Percentiles rank a stretch among this genome's conserved stretches.
phyloP scores from a whole-genome alignment of 2,797 vertebrate genomes.

The Oreortyx pictus region DNA sequence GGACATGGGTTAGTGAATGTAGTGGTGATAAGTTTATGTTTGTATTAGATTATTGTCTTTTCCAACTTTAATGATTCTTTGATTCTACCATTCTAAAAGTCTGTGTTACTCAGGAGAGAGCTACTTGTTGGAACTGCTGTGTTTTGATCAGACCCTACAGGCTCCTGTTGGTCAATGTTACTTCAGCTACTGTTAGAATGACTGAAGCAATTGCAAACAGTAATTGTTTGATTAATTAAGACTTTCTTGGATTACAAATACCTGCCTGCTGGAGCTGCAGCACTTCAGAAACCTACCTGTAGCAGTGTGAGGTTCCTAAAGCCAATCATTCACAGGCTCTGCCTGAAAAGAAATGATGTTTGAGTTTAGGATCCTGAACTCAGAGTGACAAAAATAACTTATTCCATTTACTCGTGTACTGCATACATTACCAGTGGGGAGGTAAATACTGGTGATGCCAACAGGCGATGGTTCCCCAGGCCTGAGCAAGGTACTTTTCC shows the following conservation, averaged over 20 bases:
- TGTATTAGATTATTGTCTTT: no score
- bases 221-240: background rate
- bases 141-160: background rate
- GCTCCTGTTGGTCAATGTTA: background rate
- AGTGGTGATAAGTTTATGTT: no score
- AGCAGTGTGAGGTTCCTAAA: background rate
- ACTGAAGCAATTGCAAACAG: background rate
- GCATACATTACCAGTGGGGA: background rate
- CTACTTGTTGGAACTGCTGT: background rate
- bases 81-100: background rate
- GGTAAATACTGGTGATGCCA: background rate
- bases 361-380: background rate
- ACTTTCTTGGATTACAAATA: background rate
- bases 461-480: background rate
- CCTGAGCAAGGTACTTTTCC: background rate
- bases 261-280: background rate
- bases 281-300: background rate
- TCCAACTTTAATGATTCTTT: no score
- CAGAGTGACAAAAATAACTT: background rate
- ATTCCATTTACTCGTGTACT: background rate
- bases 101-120: background rate
- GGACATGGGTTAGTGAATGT: no score
- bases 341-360: background rate
- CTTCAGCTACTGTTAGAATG: conserved; percentile 10
- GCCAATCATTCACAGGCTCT: background rate